These are phyloP conservation scores for Oophaga pumilio DNA, from an alignment of 2,113 vertebrate species.

Conservation along the genomic window DNA sequence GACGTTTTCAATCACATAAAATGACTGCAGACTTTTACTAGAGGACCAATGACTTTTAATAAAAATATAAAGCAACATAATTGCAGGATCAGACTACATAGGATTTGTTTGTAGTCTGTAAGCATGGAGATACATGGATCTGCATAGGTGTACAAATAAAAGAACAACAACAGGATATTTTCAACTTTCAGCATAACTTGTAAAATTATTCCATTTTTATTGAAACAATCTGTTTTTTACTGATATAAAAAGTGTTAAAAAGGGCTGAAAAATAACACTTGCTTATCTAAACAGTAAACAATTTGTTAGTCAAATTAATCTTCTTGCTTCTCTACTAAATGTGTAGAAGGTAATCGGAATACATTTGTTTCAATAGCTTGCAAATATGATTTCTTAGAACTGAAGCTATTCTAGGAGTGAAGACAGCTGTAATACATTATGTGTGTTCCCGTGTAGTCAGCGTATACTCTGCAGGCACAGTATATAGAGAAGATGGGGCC, in stretches of 20 bases:
- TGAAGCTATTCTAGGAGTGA: neutral
- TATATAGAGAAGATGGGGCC: constrained; percentile 1
- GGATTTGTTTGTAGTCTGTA: neutral
- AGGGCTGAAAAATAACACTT: neutral
- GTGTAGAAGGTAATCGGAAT: neutral
- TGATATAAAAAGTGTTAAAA: neutral
- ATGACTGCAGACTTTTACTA: no score
- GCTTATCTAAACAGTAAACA: neutral
- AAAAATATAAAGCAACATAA: neutral
- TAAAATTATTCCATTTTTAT: neutral
- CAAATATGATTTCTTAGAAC: neutral
- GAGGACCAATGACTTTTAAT: no score
- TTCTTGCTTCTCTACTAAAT: neutral
- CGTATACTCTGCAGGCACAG: neutral
- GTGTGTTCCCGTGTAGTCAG: neutral
- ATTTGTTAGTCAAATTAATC: neutral
- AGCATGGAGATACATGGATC: neutral
- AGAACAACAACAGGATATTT: neutral
- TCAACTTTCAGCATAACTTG: neutral
- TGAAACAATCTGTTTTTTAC: neutral
- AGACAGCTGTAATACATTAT: constrained; percentile 14
- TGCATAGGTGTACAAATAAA: neutral
- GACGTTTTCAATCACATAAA: no score
- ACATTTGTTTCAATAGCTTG: neutral
- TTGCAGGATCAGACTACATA: neutral